Conservation (phyloP, 1,140 invertebrate species). For the Euura lappo region DNA sequence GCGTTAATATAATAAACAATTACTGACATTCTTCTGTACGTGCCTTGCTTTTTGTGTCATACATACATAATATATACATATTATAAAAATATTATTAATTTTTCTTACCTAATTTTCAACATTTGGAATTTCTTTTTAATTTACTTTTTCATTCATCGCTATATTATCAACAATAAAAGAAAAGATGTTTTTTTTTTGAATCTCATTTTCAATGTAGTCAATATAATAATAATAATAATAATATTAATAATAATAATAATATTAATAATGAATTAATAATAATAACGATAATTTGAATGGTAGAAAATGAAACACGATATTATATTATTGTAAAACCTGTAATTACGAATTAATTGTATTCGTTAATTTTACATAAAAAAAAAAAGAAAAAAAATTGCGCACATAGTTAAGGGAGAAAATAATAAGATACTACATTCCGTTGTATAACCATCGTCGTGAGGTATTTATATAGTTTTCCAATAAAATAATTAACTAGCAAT, state of each 20-base stretch:
- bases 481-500: neutral
- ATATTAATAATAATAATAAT: neutral
- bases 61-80: too few species aligned
- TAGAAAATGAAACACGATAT: too few species aligned
- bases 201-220: conserved; percentile 2
- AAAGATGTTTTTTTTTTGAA: neutral
- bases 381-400: neutral
- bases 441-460: neutral
- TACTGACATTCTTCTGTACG: neutral
- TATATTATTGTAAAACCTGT: too few species aligned
- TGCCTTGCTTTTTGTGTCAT: neutral
- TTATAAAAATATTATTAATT: too few species aligned
- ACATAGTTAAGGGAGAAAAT: neutral
- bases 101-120: neutral
- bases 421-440: neutral
- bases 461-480: neutral
- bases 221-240: neutral
- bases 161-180: neutral
- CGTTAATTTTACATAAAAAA: too few species aligned
- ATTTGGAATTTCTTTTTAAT: neutral
- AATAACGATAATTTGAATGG: too few species aligned
- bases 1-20: neutral
- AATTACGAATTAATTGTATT: too few species aligned
- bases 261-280: neutral
- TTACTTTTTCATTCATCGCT: too few species aligned